phyloP scores from a whole-genome alignment of 64 coral and sea anemone genomes.

The Exaiptasia diaphana region DNA sequence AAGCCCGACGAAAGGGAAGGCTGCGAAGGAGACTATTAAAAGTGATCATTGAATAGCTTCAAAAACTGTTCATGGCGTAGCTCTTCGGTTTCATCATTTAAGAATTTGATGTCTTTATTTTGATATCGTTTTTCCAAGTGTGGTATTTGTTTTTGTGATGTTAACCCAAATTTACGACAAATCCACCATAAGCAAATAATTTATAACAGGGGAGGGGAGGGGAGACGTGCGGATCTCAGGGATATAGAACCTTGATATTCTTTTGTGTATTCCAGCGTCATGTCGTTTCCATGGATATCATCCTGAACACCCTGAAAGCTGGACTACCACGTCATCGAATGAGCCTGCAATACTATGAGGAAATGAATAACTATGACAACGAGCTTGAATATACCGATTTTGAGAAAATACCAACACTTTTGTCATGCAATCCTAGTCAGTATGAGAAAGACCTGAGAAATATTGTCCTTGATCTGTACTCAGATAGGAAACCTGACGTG shows the following conservation, averaged over 20 bases:
- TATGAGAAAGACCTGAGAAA: conserved; percentile 38
- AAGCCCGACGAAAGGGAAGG: no score
- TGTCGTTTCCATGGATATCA: conserved; percentile 44
- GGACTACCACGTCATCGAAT: neutral
- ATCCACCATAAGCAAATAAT: no score
- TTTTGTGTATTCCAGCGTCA: neutral
- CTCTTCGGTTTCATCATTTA: no score
- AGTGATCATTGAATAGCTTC: no score
- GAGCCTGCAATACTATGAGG: conserved; percentile 1
- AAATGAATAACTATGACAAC: conserved; percentile 20
- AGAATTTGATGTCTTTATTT: no score
- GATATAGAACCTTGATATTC: neutral
- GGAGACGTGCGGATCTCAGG: neutral
- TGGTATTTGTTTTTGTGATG: no score
- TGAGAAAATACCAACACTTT: conserved; percentile 23
- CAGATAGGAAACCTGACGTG: conserved; percentile 10
- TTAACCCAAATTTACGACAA: no score
- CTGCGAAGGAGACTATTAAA: no score
- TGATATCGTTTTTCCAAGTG: no score
- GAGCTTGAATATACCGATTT: conserved; percentile 3
- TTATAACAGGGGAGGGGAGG: neutral
- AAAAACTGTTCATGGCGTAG: no score
- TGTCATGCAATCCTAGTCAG: conserved; percentile 33
- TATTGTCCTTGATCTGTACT: conserved; percentile 38
- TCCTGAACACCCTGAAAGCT: neutral